These are phyloP conservation scores for Helicoverpa zea DNA, from an alignment of 1,140 invertebrate genomes.

Conservation along the genomic window DNA sequence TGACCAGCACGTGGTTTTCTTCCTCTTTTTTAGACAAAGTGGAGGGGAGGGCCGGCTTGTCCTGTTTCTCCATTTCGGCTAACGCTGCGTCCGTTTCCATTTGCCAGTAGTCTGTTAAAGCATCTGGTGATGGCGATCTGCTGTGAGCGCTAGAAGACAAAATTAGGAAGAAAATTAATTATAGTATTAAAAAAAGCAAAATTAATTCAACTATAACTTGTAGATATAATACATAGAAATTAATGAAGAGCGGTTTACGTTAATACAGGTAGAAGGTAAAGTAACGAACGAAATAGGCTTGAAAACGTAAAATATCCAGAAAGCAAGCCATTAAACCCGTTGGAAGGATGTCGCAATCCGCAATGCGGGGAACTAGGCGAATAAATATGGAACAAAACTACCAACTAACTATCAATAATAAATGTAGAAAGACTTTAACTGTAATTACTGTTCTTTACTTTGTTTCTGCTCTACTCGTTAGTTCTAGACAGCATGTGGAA, in stretches of 20 bases:
- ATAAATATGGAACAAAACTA: constrained; percentile 6
- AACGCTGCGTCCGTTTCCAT: constrained; percentile 75
- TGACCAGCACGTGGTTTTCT: constrained; percentile 61
- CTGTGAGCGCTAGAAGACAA: constrained; percentile 67
- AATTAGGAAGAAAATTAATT: constrained; percentile 2
- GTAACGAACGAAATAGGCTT: neutral
- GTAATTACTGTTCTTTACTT: neutral
- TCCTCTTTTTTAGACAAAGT: constrained; percentile 52
- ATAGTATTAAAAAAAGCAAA: too few relatives aligned
- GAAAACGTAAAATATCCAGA: constrained; percentile 5
- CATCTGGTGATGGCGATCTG: constrained; percentile 73
- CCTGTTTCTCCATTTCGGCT: constrained; percentile 61
- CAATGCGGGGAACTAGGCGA: constrained; percentile 9
- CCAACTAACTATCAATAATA: neutral
- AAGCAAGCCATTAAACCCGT: constrained; percentile 11
- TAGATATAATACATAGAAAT: too few relatives aligned
- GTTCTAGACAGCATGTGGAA: neutral
- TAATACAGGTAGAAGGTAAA: neutral
- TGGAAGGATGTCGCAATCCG: constrained; percentile 23
- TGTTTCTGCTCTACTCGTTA: neutral
- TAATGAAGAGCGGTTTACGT: neutral
- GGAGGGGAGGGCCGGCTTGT: constrained; percentile 55
- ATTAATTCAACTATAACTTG: too few relatives aligned
- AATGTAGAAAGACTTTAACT: neutral
- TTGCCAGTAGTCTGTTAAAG: constrained; percentile 62